phyloP scores from a whole-genome alignment of 2,113 vertebrate genomes.

The Cnemophilus loriae region DNA sequence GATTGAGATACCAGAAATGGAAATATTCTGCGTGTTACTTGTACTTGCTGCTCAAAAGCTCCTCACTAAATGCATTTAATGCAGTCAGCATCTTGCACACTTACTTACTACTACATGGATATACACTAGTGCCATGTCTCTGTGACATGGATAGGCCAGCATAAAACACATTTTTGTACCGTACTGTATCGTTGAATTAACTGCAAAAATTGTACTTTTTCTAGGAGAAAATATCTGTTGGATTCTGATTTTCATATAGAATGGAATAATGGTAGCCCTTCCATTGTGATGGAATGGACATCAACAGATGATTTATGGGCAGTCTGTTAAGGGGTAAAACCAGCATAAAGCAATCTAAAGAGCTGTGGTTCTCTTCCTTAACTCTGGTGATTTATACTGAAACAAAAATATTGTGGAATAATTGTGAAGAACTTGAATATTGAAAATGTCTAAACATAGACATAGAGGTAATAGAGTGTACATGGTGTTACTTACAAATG shows the following conservation, averaged over 20 bases:
- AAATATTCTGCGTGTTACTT: not conserved
- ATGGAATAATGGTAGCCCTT: not conserved
- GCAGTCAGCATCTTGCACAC: not conserved
- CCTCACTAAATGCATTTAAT: not conserved
- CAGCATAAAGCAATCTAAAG: not conserved
- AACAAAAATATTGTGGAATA: not conserved
- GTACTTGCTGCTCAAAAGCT: not conserved
- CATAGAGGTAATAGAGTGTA: not conserved
- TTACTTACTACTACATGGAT: not conserved
- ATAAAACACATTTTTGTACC: not conserved
- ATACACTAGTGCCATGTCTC: not conserved
- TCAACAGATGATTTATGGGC: not conserved
- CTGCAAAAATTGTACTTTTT: not conserved
- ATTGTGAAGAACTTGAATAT: not conserved
- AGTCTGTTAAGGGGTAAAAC: not conserved
- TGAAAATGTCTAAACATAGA: not conserved
- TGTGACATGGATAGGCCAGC: not conserved
- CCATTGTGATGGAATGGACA: not conserved
- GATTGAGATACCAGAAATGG: not conserved
- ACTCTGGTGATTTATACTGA: not conserved
- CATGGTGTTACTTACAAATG: not conserved
- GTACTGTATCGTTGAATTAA: not conserved
- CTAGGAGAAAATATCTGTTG: not conserved
- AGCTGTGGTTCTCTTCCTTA: not conserved
- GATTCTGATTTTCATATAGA: not conserved